Base-by-base conservation (phyloP, 2,797 vertebrate genomes). In the Pangasius macronema region DNA sequence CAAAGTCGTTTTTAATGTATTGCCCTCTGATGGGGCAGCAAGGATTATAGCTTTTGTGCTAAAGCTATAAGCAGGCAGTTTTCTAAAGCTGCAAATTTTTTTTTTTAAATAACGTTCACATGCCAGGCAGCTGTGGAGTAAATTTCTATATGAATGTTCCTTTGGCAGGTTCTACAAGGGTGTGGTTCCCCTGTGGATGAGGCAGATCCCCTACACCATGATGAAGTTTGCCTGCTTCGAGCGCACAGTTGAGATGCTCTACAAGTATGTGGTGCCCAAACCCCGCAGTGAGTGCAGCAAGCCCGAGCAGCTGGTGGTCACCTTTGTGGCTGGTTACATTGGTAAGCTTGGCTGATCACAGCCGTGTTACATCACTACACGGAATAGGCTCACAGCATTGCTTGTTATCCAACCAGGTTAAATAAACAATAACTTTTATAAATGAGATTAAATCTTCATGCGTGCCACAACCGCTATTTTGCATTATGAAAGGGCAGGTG, bases 211-310 rank as follows among this genome's bases (percentile, higher is more conserved):
- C 10, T 99, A 99, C 92, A 99, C 99, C 87, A 99, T 99, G 99
- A 99, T 99, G 98, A 99, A 99, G 92, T 99, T 99, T 5, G 96
- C 99, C 91, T 99, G 99, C 95, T 99, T 99, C 84, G 99, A 99
- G 93, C 97, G 99, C 63, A 99, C 99, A 0, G 98, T 99, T 88
- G 99, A 99, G 95, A 6, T 96, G 85, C 95, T 99, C 77, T 99
- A 99, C 93, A 99, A 98, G 91, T 95, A 95, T 0, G 97, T 96
- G 9, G 98, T 99, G 88, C 99, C 99, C 57, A 99, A 99, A 93
- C 98, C 99, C 42, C 96, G 98, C 89, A 97, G 90, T 49, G 98
- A 99, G 93, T 99, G 99, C 95, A 87, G 93, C 92, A 99, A 99
- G 92, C 0, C 88, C 0, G 98, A 99, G 90, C 98, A 99, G 93